Conservation (phyloP, 1,140 invertebrate species). For the Drosophila nigrodunni region DNA sequence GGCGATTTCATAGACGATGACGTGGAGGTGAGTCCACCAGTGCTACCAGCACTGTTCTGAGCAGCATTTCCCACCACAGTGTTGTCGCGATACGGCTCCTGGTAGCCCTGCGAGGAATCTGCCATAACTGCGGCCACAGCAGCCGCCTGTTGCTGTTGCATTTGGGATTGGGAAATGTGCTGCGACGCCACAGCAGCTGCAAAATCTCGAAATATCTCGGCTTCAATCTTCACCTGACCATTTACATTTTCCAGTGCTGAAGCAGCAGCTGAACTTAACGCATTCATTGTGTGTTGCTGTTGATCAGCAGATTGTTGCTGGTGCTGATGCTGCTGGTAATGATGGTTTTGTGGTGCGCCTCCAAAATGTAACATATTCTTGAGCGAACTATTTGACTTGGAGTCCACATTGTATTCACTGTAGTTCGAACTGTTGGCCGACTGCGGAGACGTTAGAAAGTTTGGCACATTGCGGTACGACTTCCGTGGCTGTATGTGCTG, state of each 20-base stretch:
- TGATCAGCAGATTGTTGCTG: conserved; percentile 50
- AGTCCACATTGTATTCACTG: conserved; percentile 80
- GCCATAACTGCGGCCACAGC: conserved; percentile 76
- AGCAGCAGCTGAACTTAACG: conserved; percentile 63
- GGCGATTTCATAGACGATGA: conserved; percentile 83
- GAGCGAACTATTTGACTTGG: conserved; percentile 76
- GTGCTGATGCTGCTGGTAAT: conserved; percentile 73
- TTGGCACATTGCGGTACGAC: conserved; percentile 81
- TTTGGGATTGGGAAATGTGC: conserved; percentile 76
- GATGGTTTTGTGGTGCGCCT: conserved; percentile 52
- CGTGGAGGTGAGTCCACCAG: conserved; percentile 68
- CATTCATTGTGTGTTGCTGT: conserved; percentile 74
- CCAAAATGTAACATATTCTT: conserved; percentile 72
- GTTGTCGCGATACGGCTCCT: conserved; percentile 72
- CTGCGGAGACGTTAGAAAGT: conserved; percentile 78
- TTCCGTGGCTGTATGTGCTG: conserved; percentile 82
- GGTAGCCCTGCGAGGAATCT: conserved; percentile 76
- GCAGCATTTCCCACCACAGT: conserved; percentile 30
- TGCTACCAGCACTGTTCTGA: conserved; percentile 59
- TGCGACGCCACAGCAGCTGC: conserved; percentile 80
- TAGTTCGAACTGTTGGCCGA: conserved; percentile 79
- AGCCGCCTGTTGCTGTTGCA: conserved; percentile 71
- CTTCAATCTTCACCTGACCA: conserved; percentile 78
- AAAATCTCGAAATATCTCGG: conserved; percentile 79
- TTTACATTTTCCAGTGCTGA: conserved; percentile 70